These are phyloP conservation scores for Aleiodes sp. DNA, from an alignment of 1,140 invertebrate genomes.

Conservation along the genomic window DNA sequence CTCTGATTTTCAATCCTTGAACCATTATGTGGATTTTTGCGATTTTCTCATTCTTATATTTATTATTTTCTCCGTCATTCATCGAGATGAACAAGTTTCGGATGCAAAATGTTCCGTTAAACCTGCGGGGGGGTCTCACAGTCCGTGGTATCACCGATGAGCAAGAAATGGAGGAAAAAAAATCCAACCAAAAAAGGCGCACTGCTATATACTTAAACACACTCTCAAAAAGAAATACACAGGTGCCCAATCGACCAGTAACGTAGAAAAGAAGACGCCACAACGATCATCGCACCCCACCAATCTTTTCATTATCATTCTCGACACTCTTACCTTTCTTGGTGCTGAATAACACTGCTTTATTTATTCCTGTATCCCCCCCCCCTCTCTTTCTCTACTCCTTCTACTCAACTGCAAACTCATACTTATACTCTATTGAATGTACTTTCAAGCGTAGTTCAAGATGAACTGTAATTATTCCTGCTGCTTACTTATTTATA, in stretches of 20 bases:
- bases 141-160: not conserved
- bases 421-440: too few species aligned
- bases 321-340: constrained; percentile 34
- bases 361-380: not conserved
- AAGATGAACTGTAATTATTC: too few species aligned
- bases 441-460: too few species aligned
- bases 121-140: not conserved
- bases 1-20: constrained; percentile 7
- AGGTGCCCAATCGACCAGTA: constrained; percentile 23
- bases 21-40: too few species aligned
- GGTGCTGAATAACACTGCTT: constrained; percentile 13
- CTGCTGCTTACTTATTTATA: too few species aligned
- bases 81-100: not conserved
- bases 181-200: not conserved
- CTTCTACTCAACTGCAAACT: not conserved
- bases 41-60: too few species aligned
- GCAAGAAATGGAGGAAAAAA: too few species aligned
- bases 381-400: not conserved
- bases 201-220: not conserved
- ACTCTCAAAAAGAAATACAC: constrained; percentile 9
- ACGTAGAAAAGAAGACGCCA: constrained; percentile 30
- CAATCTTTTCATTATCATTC: constrained; percentile 44
- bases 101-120: not conserved
- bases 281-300: constrained; percentile 35
- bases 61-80: too few species aligned